These are phyloP conservation scores for Nannoperca australis DNA, from an alignment of 2,797 vertebrate species.

Conservation along the genomic window DNA sequence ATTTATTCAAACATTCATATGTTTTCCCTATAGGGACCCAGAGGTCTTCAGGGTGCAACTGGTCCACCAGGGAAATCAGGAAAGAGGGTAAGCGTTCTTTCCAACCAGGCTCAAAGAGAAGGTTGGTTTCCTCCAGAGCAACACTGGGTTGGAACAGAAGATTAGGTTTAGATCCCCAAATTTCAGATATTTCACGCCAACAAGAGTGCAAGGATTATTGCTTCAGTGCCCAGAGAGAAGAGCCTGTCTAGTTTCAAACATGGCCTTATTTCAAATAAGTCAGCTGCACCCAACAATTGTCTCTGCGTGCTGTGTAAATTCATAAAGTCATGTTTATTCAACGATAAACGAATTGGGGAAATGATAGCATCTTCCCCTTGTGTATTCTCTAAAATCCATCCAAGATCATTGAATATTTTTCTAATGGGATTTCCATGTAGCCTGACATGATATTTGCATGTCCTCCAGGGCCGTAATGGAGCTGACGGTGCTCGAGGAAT, in stretches of 20 bases:
- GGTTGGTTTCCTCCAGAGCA: neutral
- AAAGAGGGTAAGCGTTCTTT: constrained; percentile 89
- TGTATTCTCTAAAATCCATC: constrained; percentile 30
- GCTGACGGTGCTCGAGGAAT: constrained; percentile 95
- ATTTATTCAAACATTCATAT: neutral
- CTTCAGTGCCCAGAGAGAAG: constrained; percentile 17
- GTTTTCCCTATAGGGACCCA: constrained; percentile 89
- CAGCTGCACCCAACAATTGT: constrained; percentile 58
- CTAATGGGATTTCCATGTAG: constrained; percentile 29
- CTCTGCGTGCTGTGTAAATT: constrained; percentile 37
- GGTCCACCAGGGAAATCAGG: constrained; percentile 92
- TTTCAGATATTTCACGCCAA: constrained; percentile 35
- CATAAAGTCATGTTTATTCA: constrained; percentile 61
- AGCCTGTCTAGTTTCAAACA: constrained; percentile 35
- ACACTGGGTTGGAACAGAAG: neutral
- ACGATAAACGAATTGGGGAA: constrained; percentile 34
- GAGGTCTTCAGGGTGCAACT: constrained; percentile 92
- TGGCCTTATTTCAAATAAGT: constrained; percentile 50
- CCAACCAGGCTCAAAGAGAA: neutral
- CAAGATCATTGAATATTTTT: constrained; percentile 37
- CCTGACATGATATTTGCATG: constrained; percentile 40
- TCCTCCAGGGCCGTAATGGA: constrained; percentile 92
- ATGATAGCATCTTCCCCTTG: constrained; percentile 14
- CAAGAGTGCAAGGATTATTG: neutral
- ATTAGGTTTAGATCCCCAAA: constrained; percentile 9